A percentile compares a stretch with the other conserved stretches of the same genome.
phyloP scores from a whole-genome alignment of 2,113 vertebrate species.

The Nesospiza acunhae region DNA sequence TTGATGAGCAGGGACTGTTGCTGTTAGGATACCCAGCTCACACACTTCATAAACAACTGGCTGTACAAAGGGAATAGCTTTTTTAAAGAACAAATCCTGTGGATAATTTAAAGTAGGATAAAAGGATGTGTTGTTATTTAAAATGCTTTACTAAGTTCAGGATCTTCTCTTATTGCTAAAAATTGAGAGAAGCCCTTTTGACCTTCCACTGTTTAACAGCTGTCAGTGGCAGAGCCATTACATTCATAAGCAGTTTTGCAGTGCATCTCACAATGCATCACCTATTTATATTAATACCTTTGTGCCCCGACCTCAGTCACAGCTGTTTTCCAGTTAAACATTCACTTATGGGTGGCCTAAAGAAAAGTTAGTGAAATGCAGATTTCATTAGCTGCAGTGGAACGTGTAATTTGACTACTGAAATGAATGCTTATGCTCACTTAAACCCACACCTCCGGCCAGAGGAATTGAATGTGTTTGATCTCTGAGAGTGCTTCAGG shows the following conservation, averaged over 20 bases:
- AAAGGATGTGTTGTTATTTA: neutral
- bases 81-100: neutral
- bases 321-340: neutral
- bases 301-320: neutral
- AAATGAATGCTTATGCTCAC: neutral
- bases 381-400: constrained; percentile 3
- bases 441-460: constrained; percentile 18
- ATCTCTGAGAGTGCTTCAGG: constrained; percentile 2
- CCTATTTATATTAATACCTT: neutral
- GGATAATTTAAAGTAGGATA: neutral
- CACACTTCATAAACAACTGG: neutral
- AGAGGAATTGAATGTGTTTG: neutral
- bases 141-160: neutral
- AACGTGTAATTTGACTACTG: constrained; percentile 6
- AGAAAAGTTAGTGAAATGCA: constrained; percentile 46
- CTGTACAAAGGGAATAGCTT: neutral
- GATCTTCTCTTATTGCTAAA: neutral
- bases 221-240: neutral
- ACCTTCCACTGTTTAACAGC: neutral
- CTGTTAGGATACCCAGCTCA: neutral
- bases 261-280: neutral
- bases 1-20: neutral
- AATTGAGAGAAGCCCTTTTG: neutral
- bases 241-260: neutral
- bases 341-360: neutral